Evolutionary conservation across 2,797 vertebrate species (phyloP).

Genomic region (Pelobates cultripes): DNA sequence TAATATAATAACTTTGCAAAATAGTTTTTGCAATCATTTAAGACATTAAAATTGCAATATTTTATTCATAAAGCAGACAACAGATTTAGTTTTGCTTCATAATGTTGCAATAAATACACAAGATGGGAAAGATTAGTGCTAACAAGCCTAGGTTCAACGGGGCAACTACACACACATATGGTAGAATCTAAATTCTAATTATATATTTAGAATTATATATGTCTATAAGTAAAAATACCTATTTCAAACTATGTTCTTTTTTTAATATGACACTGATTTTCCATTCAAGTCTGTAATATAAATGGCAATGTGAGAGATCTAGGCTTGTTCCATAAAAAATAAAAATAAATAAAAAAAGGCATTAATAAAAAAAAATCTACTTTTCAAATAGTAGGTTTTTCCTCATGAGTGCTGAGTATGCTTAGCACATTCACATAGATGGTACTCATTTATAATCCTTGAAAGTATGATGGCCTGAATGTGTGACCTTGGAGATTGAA

Average conservation of each 20-base stretch:
- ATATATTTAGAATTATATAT: background rate
- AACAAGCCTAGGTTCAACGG: background rate
- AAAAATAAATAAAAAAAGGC: too few relatives aligned
- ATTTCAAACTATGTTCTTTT: background rate
- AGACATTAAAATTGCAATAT: background rate
- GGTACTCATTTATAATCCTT: too few relatives aligned
- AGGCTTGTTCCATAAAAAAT: too few relatives aligned
- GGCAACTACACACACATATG: background rate
- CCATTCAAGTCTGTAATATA: too few relatives aligned
- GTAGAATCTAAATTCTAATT: background rate
- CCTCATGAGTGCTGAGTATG: too few relatives aligned
- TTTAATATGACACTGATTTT: too few relatives aligned
- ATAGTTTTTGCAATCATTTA: background rate
- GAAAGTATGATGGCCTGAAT: too few relatives aligned
- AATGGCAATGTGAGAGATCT: too few relatives aligned
- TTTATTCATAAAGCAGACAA: background rate
- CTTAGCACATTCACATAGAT: too few relatives aligned
- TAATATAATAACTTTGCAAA: background rate
- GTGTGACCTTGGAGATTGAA: too few relatives aligned
- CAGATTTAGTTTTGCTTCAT: background rate
- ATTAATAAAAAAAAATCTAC: too few relatives aligned
- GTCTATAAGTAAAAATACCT: background rate
- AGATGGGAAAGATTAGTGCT: background rate
- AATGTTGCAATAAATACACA: constrained; percentile 5
- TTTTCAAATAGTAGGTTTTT: too few relatives aligned